Evolutionary conservation across 2,888 invertebrate genomes (phyloP).

Genomic region (Rotaria sp.): DNA sequence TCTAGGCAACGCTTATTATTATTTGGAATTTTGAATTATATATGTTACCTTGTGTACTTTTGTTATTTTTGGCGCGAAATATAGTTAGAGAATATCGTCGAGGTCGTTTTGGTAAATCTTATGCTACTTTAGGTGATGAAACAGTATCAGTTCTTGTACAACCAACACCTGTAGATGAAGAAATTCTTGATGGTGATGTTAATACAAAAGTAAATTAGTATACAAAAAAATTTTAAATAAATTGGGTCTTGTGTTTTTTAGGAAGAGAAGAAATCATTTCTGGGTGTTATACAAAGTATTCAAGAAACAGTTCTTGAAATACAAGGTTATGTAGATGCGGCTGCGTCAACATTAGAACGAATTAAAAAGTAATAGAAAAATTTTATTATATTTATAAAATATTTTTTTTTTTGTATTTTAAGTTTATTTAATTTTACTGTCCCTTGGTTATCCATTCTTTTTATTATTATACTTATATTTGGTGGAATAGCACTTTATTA

Average conservation of each 20-base stretch:
- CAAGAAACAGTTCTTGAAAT: conserved; percentile 94
- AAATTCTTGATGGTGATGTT: neutral
- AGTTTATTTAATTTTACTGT: conserved; percentile 93
- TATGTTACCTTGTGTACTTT: conserved; percentile 76
- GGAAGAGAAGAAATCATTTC: conserved; percentile 72
- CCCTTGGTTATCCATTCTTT: conserved; percentile 86
- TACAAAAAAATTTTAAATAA: neutral
- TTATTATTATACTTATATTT: conserved; percentile 69
- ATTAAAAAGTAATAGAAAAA: conserved; percentile 73
- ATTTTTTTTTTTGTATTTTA: conserved; percentile 43
- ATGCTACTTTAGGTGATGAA: neutral
- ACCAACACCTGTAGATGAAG: neutral
- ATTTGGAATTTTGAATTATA: conserved; percentile 91
- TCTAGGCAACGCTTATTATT: conserved; percentile 70
- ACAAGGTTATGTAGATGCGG: conserved; percentile 85
- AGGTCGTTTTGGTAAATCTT: too few species aligned
- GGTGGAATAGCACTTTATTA: conserved; percentile 74
- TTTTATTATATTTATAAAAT: neutral
- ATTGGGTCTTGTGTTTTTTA: neutral
- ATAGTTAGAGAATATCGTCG: conserved; percentile 44
- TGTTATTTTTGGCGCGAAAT: conserved; percentile 72
- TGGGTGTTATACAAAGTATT: conserved; percentile 83
- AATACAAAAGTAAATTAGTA: neutral
- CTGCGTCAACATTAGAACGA: conserved; percentile 85
- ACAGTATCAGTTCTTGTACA: neutral